A percentile compares a stretch with the other conserved stretches of the same genome.
These are phyloP conservation scores for Pangasianodon hypophthalmus DNA, from an alignment of 2,113 vertebrate species.

Conservation along the genomic window DNA sequence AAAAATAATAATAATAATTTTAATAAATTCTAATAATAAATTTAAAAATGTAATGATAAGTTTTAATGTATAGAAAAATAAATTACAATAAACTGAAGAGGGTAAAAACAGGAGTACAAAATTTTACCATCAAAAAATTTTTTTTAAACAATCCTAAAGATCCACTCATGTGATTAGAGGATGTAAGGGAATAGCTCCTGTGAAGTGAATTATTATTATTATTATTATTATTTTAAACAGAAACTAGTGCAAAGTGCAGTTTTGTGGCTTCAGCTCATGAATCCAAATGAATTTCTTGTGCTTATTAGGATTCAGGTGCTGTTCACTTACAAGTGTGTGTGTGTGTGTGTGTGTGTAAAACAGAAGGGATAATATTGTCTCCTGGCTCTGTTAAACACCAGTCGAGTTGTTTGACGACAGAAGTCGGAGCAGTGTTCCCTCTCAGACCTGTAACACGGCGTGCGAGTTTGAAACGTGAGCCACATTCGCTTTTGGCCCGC, in stretches of 20 bases:
- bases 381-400: slow-evolving; percentile 12
- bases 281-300: background rate
- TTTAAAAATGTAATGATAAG: too few relatives aligned
- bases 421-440: slow-evolving; percentile 49
- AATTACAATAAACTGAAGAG: background rate
- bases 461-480: slow-evolving; percentile 56
- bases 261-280: background rate
- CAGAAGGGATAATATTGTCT: background rate
- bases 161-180: background rate
- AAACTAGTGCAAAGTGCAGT: background rate
- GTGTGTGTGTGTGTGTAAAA: background rate
- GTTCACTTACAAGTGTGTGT: background rate
- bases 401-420: slow-evolving; percentile 4
- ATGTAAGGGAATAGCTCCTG: background rate
- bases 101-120: background rate
- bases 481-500: slow-evolving; percentile 52
- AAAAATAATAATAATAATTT: too few relatives aligned
- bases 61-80: background rate
- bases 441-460: slow-evolving; percentile 46
- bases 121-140: background rate
- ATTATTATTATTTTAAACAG: too few relatives aligned
- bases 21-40: too few relatives aligned
- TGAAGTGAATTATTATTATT: too few relatives aligned
- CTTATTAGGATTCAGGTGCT: background rate
- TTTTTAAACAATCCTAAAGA: too few relatives aligned